phyloP scores from a whole-genome alignment of 2,113 vertebrate species.

The Urocolius indicus region DNA sequence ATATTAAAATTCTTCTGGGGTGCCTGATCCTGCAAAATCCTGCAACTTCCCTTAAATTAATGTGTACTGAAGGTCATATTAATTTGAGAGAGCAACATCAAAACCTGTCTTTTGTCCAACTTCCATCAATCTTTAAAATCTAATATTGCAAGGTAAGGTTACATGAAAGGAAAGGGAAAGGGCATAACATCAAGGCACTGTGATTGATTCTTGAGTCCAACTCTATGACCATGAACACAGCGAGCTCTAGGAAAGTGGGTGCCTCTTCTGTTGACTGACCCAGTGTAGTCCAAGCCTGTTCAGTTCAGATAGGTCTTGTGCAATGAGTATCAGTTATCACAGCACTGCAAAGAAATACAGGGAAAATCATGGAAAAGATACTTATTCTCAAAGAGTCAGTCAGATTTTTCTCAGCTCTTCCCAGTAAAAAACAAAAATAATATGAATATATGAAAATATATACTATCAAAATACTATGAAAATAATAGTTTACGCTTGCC shows the following conservation, averaged over 20 bases:
- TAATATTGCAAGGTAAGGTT: not conserved
- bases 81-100: not conserved
- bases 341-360: not conserved
- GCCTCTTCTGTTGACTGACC: not conserved
- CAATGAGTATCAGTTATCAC: not conserved
- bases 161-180: not conserved
- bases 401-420: not conserved
- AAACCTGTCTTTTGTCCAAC: not conserved
- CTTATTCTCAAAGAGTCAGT: not conserved
- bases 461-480: too few relatives aligned
- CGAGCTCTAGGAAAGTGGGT: not conserved
- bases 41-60: not conserved
- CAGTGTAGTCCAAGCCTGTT: not conserved
- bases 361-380: not conserved
- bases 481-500: not conserved
- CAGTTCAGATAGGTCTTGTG: not conserved
- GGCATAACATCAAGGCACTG: not conserved
- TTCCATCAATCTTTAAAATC: not conserved
- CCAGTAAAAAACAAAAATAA: too few relatives aligned
- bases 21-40: not conserved
- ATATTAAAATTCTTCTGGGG: not conserved
- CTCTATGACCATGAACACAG: not conserved
- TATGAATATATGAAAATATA: too few relatives aligned
- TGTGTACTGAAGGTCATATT: not conserved
- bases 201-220: not conserved